A percentile compares a stretch with the other conserved stretches of the same genome.
These are phyloP conservation scores for Conus canariensis DNA, from an alignment of 2,888 invertebrate genomes.

Conservation along the genomic window DNA sequence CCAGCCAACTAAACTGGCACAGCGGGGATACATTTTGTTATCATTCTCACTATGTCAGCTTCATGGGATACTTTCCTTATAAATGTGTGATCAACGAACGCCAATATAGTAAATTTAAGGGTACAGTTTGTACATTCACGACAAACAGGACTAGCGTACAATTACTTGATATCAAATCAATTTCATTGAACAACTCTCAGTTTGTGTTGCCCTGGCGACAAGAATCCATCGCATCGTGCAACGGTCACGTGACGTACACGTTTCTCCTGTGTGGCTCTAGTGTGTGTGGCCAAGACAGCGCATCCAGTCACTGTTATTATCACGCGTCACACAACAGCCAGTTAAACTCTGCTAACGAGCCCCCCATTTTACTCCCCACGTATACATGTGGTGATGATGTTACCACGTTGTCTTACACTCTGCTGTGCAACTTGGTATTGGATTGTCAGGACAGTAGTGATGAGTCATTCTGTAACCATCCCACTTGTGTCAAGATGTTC, in stretches of 20 bases:
- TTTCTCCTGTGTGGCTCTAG: not conserved
- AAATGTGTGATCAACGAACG: not conserved
- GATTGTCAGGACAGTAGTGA: not conserved
- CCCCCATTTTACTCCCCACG: not conserved
- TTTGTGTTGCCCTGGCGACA: too few relatives aligned
- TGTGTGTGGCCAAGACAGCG: too few relatives aligned
- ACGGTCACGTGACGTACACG: not conserved
- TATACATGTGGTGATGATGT: not conserved
- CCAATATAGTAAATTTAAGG: too few relatives aligned
- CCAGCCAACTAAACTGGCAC: not conserved
- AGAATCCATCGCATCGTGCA: too few relatives aligned
- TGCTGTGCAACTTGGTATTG: not conserved
- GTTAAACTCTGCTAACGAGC: not conserved
- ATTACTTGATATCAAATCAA: too few relatives aligned
- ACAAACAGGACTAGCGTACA: too few relatives aligned
- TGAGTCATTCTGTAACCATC: not conserved
- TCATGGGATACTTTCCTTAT: not conserved
- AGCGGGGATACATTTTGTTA: not conserved
- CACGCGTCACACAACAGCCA: too few relatives aligned
- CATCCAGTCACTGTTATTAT: not conserved
- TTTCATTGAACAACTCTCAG: too few relatives aligned
- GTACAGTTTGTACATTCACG: not conserved
- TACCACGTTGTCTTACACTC: not conserved
- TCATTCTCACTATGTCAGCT: not conserved
- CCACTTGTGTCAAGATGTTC: not conserved